Evolutionary conservation across 2,797 vertebrate genomes (phyloP).

Genomic region (Ptychobarbus kaznakovi): DNA sequence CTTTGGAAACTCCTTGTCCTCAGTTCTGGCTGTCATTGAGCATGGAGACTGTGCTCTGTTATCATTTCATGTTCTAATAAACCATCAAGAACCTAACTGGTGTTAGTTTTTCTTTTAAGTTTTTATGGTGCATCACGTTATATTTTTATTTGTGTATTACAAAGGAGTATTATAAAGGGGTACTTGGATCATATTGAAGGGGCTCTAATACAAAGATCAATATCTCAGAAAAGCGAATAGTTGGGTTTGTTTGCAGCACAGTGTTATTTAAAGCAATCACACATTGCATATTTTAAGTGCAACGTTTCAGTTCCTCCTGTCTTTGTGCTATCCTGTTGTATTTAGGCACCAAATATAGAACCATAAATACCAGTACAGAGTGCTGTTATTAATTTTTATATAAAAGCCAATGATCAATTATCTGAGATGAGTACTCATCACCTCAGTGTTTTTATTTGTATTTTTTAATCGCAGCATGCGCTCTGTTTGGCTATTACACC

Average conservation of each 20-base stretch:
- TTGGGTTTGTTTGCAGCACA: not conserved
- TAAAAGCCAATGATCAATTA: not conserved
- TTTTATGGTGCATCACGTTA: not conserved
- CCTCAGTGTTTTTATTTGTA: not conserved
- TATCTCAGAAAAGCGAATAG: not conserved
- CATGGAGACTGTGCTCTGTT: slow-evolving; percentile 81
- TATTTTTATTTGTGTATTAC: not conserved
- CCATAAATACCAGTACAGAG: not conserved
- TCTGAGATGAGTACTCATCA: not conserved
- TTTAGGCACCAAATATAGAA: not conserved
- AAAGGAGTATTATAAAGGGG: not conserved
- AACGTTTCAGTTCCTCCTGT: not conserved
- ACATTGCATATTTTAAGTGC: not conserved
- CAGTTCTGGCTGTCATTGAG: slow-evolving; percentile 77
- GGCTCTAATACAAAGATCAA: not conserved
- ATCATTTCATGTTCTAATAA: slow-evolving; percentile 85
- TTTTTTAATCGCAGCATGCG: not conserved
- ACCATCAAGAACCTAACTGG: slow-evolving; percentile 73
- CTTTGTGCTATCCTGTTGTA: not conserved
- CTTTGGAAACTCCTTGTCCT: slow-evolving; percentile 74
- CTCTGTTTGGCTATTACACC: not conserved
- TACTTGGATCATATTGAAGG: not conserved
- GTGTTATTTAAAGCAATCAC: slow-evolving; percentile 9
- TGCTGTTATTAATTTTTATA: not conserved
- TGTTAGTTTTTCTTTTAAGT: slow-evolving; percentile 20